These are phyloP conservation scores for Cistogaster globosa DNA, from an alignment of 2,888 invertebrate genomes.

Conservation along the genomic window DNA sequence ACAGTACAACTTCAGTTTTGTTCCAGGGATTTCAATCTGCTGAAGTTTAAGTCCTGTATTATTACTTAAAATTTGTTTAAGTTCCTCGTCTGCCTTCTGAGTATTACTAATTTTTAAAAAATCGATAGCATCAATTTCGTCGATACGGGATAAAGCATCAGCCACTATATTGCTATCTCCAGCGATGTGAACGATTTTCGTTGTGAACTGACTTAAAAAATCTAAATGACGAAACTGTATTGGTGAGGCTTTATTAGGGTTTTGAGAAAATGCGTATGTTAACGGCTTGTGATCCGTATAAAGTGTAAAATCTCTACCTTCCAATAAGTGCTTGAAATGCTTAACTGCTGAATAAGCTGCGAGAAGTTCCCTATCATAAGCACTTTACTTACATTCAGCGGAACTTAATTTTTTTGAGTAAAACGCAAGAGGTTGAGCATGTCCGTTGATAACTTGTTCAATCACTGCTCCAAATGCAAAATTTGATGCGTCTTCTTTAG, in stretches of 20 bases:
- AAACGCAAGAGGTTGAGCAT: too few relatives aligned
- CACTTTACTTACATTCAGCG: not conserved
- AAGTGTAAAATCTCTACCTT: not conserved
- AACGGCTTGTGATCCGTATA: too few relatives aligned
- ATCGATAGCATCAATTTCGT: not conserved
- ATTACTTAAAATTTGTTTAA: not conserved
- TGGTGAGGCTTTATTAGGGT: not conserved
- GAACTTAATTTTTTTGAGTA: not conserved
- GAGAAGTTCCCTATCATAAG: not conserved
- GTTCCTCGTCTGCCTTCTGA: not conserved
- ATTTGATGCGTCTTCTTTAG: too few relatives aligned
- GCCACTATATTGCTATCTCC: not conserved
- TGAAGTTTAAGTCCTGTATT: not conserved
- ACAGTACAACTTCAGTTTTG: not conserved
- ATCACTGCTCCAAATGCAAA: too few relatives aligned
- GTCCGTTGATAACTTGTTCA: too few relatives aligned
- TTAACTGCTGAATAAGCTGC: not conserved
- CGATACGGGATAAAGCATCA: not conserved
- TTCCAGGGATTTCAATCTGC: not conserved
- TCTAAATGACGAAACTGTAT: too few relatives aligned
- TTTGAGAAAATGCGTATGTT: not conserved
- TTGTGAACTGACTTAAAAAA: not conserved
- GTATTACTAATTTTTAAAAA: not conserved
- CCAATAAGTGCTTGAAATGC: not conserved
- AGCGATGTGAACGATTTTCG: not conserved